Evolutionary conservation across 1,140 invertebrate species (phyloP), one percentile per base, ranked within the genome.

Genomic region (Drosophila rufa): DNA sequence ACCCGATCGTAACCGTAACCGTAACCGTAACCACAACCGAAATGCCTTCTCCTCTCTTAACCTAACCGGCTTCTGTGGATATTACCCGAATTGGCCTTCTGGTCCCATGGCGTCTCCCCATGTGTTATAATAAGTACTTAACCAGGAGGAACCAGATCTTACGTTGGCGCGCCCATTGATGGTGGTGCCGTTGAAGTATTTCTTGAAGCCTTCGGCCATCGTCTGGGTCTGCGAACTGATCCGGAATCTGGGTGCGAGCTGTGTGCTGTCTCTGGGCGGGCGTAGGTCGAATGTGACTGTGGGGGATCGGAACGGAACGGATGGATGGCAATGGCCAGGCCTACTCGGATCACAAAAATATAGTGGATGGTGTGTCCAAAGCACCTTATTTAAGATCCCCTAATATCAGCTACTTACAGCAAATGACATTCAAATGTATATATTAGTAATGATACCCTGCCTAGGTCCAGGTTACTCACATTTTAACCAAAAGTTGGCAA

Each of bases 151-250:
- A 22, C 19, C 19, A 22, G 19, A 5, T 8, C 86, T 90, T 59
- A 91, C 87, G 60, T 91, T 91, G n/a, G 87, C 87, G 2, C 87
- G 83, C 3, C 87, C 87, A 15, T 38, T 65, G 6, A 87, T 60
- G 51, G 87, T 91, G 55, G 58, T 73, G 57, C 78, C 76, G 48
- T 91, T 91, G 56, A 91, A 91, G 38, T 82, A 66, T 58, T 84
- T 91, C 58, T 84, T 84, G 25, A 91, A 84, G 38, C 85, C 85
- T 1, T 89, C 85, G 33, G 75, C 67, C 85, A 90, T 90, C n/a
- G 70, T 48, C 11, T 12, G 38, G 27, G 14, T 40, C 17, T 60
- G 30, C 45, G 17, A 30, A 25, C 25, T 64, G 15, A 25, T 3
- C 9, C 6, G 25, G 27, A 43, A 62, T 57, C 43, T 61, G 66